Conservation (phyloP, 1,140 invertebrate species). For the Octopus bimaculoides region DNA sequence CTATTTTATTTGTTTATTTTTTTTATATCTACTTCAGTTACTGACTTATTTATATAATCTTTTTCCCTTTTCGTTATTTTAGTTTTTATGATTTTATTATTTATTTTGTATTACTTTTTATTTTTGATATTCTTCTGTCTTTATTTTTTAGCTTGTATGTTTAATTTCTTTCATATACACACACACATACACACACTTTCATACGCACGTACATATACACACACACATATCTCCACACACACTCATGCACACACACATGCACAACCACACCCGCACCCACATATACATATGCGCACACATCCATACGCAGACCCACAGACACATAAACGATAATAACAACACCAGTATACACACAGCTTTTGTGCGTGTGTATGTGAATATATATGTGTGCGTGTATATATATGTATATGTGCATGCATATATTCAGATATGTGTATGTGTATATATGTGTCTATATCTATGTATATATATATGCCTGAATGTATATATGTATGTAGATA, state of each 20-base stretch:
- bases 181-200: not conserved
- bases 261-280: not conserved
- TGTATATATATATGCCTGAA: too few relatives aligned
- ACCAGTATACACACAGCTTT: not conserved
- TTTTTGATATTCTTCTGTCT: too few relatives aligned
- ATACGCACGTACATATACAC: not conserved
- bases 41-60: too few relatives aligned
- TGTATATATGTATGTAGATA: too few relatives aligned
- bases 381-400: not conserved
- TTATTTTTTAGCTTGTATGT: too few relatives aligned
- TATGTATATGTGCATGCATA: too few relatives aligned
- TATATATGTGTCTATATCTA: conserved; percentile 3
- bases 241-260: not conserved
- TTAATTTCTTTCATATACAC: too few relatives aligned
- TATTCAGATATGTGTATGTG: not conserved
- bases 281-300: not conserved
- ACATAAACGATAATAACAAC: not conserved
- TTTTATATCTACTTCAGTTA: too few relatives aligned
- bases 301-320: not conserved
- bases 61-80: too few relatives aligned
- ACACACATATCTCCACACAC: not conserved
- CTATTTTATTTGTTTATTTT: too few relatives aligned
- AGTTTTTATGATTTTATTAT: too few relatives aligned
- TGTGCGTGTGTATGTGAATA: not conserved
- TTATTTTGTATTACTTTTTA: too few relatives aligned